Base-by-base conservation (phyloP, 2,797 vertebrate genomes). In the Benthosema pterotum region DNA sequence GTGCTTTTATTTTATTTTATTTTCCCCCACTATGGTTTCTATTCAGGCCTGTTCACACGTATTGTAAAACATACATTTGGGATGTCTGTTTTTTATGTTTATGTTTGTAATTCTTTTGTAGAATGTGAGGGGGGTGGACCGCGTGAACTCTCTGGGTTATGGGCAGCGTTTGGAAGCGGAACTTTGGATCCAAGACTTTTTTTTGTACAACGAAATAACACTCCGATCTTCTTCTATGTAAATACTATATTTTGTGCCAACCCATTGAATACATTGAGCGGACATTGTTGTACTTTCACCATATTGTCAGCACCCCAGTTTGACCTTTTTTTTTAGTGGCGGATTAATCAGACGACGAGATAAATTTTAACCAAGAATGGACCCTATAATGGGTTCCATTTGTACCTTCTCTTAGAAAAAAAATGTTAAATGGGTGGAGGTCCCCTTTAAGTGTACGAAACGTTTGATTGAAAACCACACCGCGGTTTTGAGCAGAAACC, bases 181-280 rank as follows among this genome's bases (percentile, higher is more conserved):
- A n/a, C n/a, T 7, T 6, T 32, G 7, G 7, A 38, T 38, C 32
- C 32, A 38, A 8, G 7, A 38, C 32, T 32, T 32, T 32, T 28
- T 32, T 32, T 38, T 6, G 53, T 32, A 54, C 5, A 49, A 71
- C 1, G 46, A 55, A 43, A 55, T 54, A 74, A 69, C 63, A 72
- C 62, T 78, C 69, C 68, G 56, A 52, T 74, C 38, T 66, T 47
- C 69, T 9, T 25, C 3, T 25, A 53, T 67, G 73, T 72, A 69
- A 75, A 74, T 81, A 60, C 43, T n/a, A 64, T 38, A 38, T 38
- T 60, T 60, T 59, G 79, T 84, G 77, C 81, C 80, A 74, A 38
- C 68, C 2, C 11, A 52, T 63, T n/a, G 53, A 78, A 74, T 64
- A 65, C 63, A 56, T 50, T 14, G 5, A 72, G 65, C 60, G 46